phyloP scores from a whole-genome alignment of 2,797 vertebrate genomes.

The Scolopax bukidnonensis region DNA sequence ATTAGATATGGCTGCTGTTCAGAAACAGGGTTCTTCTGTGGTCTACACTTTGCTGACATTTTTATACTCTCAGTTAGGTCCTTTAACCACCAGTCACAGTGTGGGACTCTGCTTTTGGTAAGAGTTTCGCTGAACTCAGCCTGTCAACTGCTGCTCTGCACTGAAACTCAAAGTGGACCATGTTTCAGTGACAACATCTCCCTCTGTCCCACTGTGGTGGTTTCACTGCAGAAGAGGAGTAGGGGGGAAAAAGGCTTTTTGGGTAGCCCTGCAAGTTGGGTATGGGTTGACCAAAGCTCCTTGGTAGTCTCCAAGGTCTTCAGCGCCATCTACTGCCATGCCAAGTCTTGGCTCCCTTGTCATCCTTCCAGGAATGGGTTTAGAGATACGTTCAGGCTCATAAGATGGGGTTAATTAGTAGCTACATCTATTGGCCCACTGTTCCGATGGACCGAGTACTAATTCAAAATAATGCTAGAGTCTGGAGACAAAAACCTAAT shows the following conservation, averaged over 20 bases:
- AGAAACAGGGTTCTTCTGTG: background rate
- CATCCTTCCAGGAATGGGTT: background rate
- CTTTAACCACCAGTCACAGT: background rate
- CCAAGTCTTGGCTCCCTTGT: background rate
- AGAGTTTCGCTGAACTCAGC: background rate
- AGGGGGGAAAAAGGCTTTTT: background rate
- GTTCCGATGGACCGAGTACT: background rate
- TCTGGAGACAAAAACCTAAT: background rate
- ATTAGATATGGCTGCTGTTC: background rate
- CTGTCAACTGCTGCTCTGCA: background rate
- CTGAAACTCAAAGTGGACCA: background rate
- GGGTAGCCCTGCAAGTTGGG: background rate
- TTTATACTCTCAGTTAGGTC: background rate
- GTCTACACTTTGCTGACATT: background rate
- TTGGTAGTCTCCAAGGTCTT: slow-evolving; percentile 1
- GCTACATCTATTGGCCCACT: background rate
- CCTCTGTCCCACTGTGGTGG: background rate
- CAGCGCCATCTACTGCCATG: slow-evolving; percentile 50
- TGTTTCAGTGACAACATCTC: background rate
- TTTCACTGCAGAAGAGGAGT: background rate
- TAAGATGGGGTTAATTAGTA: background rate
- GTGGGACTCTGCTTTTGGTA: background rate
- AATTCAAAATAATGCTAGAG: background rate
- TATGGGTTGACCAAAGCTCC: background rate
- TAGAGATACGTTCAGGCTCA: background rate